Evolutionary conservation across 2,797 vertebrate species (phyloP), one percentile per base, ranked within the genome.

Genomic region (Helostoma temminkii): DNA sequence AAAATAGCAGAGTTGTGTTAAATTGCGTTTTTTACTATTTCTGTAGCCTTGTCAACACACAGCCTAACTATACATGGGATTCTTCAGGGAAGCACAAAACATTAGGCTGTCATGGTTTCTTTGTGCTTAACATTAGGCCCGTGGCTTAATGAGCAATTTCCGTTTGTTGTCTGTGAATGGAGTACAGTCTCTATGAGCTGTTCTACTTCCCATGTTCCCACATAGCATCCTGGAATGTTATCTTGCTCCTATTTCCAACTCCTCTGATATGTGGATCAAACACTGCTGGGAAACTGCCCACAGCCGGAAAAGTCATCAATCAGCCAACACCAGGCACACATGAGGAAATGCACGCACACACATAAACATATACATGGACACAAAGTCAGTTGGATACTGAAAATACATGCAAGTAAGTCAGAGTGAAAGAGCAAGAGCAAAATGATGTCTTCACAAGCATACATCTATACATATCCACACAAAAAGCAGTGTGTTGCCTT

Each of bases 241-340:
- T 92, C 88, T 87, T 69, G 71, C 83, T 78, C 58, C 57, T 78
- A 73, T 80, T 82, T 89, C 86, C 83, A 86, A 83, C 88, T 88
- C 87, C 90, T 92, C 83, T 83, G 86, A 91, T 91, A 90, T 56
- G 68, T 36, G 81, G 88, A 93, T 91, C 91, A 93, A 93, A 90
- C 79, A 19, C 71, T 84, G 78, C 79, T 71, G 80, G 88, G 86
- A 92, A 89, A 90, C 68, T 82, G 87, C 80, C 80, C 87, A 89
- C 74, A 80, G 78, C 88, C 61, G 80, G 87, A 88, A 83, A 90
- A 85, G 83, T 86, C 89, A 87, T 91, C 89, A 89, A 83, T 91
- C 90, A 87, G 68, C 78, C 76, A 74, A 80, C 81, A 83, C 64
- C 65, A 71, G 43, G 83, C 67, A 70, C 74, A 58, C 53, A 55